Conservation (phyloP, 2,888 invertebrate genomes). For the Macaria liturata region DNA sequence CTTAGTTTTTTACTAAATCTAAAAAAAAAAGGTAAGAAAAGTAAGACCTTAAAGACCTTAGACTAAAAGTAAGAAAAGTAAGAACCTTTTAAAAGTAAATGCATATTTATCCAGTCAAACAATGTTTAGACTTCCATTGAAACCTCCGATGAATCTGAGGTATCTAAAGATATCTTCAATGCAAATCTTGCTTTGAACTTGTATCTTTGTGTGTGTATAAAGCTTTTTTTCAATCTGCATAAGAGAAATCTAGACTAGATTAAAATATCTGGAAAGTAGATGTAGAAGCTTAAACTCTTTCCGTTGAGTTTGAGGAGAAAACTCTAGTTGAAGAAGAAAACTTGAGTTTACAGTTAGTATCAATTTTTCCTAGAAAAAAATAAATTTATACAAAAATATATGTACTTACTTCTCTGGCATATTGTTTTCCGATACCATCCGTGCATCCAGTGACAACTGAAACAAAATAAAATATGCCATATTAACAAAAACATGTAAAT, state of each 20-base stretch:
- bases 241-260: background rate
- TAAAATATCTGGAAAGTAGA: too few species aligned
- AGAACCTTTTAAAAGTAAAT: background rate
- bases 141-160: slow-evolving; percentile 13
- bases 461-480: slow-evolving; percentile 58
- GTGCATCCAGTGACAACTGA: slow-evolving; percentile 94
- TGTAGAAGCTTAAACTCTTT: background rate
- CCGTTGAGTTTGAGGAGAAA: too few species aligned
- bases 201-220: slow-evolving; percentile 2
- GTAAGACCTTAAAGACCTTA: too few species aligned
- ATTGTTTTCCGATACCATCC: slow-evolving; percentile 95
- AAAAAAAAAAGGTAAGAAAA: too few species aligned
- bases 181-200: slow-evolving; percentile 6
- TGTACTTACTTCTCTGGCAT: slow-evolving; percentile 85
- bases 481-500: too few species aligned
- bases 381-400: too few species aligned
- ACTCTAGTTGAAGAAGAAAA: too few species aligned
- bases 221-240: slow-evolving; percentile 11
- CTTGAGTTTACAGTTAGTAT: too few species aligned
- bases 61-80: too few species aligned
- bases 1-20: too few species aligned
- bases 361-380: too few species aligned
- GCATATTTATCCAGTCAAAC: slow-evolving; percentile 12
- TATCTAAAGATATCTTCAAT: slow-evolving; percentile 3
- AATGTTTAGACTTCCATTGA: slow-evolving; percentile 8